These are phyloP conservation scores for Bos taurus DNA, from an alignment of 2,113 vertebrate species.

Conservation along the genomic window ARS-UCD2.0 NC_037330.1:49713001-49713500, in stretches of 20 bases:
- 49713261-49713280: background rate
- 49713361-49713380: background rate
- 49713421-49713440: background rate
- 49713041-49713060: background rate
- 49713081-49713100: background rate
- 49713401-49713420: background rate
- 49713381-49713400: background rate
- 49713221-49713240: too few species aligned
- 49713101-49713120: background rate
- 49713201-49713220: background rate
- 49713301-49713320: background rate
- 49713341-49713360: background rate
- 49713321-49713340: background rate
- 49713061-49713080: background rate
- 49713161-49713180: background rate
- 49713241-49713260: background rate
- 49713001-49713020: background rate
- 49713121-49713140: background rate
- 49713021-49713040: background rate
- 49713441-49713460: background rate
- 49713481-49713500: background rate
- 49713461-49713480: background rate
- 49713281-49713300: background rate
- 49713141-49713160: accelerated
- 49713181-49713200: background rate